Evolutionary conservation across 1,140 invertebrate genomes (phyloP).

Genomic region (Drosophila suzukii): DNA sequence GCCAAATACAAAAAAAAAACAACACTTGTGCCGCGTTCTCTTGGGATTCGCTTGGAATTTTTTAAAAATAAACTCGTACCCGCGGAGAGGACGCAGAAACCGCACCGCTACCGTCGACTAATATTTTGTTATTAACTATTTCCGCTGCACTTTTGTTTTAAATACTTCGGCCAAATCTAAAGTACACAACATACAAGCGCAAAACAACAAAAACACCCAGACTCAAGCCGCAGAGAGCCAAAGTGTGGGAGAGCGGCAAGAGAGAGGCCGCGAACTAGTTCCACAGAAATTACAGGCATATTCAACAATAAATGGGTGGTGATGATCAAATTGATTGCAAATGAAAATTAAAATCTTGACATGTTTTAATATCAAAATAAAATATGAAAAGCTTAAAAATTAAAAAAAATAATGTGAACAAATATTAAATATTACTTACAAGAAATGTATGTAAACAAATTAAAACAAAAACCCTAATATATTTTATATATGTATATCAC

Average conservation of each 20-base stretch:
- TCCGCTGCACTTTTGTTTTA: constrained; percentile 64
- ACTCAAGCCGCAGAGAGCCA: not conserved
- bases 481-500: no score
- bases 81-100: constrained; percentile 22
- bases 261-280: constrained; percentile 16
- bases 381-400: no score
- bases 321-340: not conserved
- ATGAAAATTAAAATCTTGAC: not conserved
- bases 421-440: no score
- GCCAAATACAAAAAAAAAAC: not conserved
- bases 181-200: constrained; percentile 34
- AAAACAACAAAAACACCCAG: constrained; percentile 39
- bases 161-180: constrained; percentile 42
- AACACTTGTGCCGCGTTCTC: constrained; percentile 5
- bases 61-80: constrained; percentile 54
- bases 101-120: constrained; percentile 51
- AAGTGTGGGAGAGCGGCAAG: constrained; percentile 1
- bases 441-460: not conserved
- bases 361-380: not conserved
- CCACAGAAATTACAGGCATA: not conserved
- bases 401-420: no score
- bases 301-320: not conserved
- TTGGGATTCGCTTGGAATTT: constrained; percentile 16
- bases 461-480: no score
- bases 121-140: constrained; percentile 64